Base-by-base conservation (phyloP, 53 echinoderm and acorn worm species). In the Hippasteria phrygiana region DNA sequence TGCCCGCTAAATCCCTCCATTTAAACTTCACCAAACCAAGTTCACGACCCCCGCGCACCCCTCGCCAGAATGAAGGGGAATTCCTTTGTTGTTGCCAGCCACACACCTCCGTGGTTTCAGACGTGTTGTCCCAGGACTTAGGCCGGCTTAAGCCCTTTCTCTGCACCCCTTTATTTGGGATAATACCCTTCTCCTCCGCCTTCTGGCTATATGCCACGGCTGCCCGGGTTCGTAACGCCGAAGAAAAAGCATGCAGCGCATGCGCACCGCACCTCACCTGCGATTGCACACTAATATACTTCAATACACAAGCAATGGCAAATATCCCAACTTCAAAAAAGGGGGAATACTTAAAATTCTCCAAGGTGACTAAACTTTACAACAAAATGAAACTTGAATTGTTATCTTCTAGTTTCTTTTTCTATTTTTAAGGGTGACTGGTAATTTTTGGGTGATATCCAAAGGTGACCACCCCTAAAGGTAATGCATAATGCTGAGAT, bases 71-170 rank as follows among this genome's bases (percentile, higher is more conserved):
- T 18, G 24, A 40, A 39, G 43, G 20, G 31, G 65, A 69, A 85
- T 36, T 29, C 85, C 70, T 85, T 85, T 85, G 71, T 85, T 69
- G 70, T 50, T 16, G 12, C 51, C 48, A 12, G 48, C 70, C 85
- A 28, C n/a, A 70, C 71, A 85, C 85, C 69, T 28, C 63, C 6
- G 12, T 88, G 42, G 80, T 43, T 62, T 48, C 45, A 77, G 75
- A 88, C 93, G 91, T 93, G 93, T 93, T 93, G 88, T 93, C 80
- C 83, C 72, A 88, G 62, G 76, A 66, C 88, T 88, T 88, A 90
- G 88, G 74, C 88, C 88, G 86, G 93, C 90, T 93, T 93, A 93
- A 91, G 46, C 80, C 85, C 47, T 70, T 90, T 91, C 76, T 88
- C 63, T 64, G 34, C 24, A 54, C 77, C 77, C 90, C 76, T 87